Base-by-base conservation (phyloP, 2,888 invertebrate species). In the Lycocerus yunnanus region DNA sequence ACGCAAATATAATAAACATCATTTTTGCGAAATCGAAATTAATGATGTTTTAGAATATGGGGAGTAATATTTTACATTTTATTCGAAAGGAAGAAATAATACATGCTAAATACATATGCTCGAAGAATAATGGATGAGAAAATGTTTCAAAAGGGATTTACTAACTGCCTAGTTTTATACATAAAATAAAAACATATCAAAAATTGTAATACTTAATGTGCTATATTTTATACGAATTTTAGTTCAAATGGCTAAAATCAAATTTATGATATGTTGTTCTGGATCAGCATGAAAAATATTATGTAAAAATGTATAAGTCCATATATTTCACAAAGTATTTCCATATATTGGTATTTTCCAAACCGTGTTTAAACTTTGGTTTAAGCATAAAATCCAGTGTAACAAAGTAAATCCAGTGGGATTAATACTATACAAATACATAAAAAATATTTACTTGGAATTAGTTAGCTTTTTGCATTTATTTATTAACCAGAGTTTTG, bases 51-150 rank as follows among this genome's bases (percentile, higher is more conserved):
- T n/a, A n/a, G 43, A 43, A n/a, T 43, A n/a, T 43, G n/a, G 43
- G 43, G 43, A 27, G n/a, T 43, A 43, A n/a, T 43, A 43, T 43
- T 43, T 43, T 43, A 43, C n/a, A 43, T 43, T 43, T 43, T 43
- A 43, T 43, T 43, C 6, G 43, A 43, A 43, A 43, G 43, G n/a
- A 43, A 43, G 43, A 43, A 43, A 43, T 43, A 43, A 43, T 43
- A 61, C 70, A 73, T 73, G 73, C 67, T 73, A 73, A 73, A 67
- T 73, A 66, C 65, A 20, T 43, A 67, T 60, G 69, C 59, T 61
- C 15, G 69, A 27, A 66, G 73, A 70, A 73, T 73, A 73, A 73
- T 16, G 67, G 60, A 70, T 59, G 66, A 66, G 66, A 24, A 60
- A 70, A 66, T 67, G 61, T 43, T 43, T 43, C 43, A 43, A 43